Evolutionary conservation across 2,113 vertebrate genomes (phyloP).

Genomic region (Chlamydotis undulata): DNA sequence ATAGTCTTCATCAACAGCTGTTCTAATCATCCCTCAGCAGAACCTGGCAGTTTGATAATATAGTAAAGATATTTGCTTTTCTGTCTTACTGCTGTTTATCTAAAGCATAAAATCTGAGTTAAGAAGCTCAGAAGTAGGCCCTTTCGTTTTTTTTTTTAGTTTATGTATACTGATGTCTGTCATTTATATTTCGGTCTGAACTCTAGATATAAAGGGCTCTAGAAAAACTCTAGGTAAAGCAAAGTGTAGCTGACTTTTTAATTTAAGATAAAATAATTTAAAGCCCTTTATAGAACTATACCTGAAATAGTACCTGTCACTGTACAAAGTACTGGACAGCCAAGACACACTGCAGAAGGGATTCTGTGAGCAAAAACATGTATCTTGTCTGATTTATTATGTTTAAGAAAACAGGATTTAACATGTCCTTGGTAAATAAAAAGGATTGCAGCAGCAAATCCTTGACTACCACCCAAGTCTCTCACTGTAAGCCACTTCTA

Average conservation of each 20-base stretch:
- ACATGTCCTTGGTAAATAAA: background rate
- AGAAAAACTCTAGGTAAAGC: background rate
- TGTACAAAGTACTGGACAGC: background rate
- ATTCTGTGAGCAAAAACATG: background rate
- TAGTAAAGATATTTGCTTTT: background rate
- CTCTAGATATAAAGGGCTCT: background rate
- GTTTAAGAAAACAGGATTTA: background rate
- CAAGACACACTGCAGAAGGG: background rate
- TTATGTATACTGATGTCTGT: rapidly evolving
- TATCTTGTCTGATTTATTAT: background rate
- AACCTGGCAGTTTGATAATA: background rate
- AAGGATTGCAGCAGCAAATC: background rate
- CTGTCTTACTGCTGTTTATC: background rate
- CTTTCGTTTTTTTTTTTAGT: background rate
- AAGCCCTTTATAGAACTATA: background rate
- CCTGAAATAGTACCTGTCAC: background rate
- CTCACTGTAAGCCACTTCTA: background rate
- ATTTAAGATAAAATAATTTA: background rate
- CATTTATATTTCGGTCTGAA: background rate
- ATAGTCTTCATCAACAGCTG: background rate
- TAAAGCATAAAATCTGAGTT: background rate
- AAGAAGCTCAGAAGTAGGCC: background rate
- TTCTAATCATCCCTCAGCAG: background rate
- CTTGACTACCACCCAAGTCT: background rate
- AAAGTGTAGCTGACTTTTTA: background rate